Evolutionary conservation across 2,113 vertebrate species (phyloP).

Genomic region (Laticauda colubrina): DNA sequence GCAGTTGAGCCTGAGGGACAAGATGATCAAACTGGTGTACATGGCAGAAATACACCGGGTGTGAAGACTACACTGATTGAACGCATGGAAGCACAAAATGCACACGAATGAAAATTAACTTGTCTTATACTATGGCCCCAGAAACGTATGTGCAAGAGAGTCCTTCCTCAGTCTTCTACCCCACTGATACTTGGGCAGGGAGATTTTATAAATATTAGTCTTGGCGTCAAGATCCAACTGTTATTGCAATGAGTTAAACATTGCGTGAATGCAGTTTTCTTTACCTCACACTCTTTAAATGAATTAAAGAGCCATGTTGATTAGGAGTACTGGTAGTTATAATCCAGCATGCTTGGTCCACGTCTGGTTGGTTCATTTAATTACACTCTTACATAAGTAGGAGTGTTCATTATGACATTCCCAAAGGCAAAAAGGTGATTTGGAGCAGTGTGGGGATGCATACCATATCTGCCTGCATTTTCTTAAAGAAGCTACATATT

Average conservation of each 20-base stretch:
- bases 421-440: background rate
- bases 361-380: background rate
- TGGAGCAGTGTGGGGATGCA: background rate
- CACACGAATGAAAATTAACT: background rate
- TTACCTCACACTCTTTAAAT: background rate
- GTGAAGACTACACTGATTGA: background rate
- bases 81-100: background rate
- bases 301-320: background rate
- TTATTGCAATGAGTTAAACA: background rate
- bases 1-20: conserved; percentile 23
- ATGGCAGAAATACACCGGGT: background rate
- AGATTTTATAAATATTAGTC: background rate
- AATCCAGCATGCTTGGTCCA: background rate
- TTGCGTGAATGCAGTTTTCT: background rate
- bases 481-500: background rate
- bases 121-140: background rate
- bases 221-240: background rate
- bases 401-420: background rate
- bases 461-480: background rate
- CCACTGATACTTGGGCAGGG: background rate
- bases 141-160: background rate
- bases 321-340: background rate
- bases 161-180: background rate
- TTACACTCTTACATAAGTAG: background rate
- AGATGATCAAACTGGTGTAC: accelerated